Evolutionary conservation across 2,797 vertebrate genomes (phyloP).

Genomic region (Phaenicophaeus curvirostris): DNA sequence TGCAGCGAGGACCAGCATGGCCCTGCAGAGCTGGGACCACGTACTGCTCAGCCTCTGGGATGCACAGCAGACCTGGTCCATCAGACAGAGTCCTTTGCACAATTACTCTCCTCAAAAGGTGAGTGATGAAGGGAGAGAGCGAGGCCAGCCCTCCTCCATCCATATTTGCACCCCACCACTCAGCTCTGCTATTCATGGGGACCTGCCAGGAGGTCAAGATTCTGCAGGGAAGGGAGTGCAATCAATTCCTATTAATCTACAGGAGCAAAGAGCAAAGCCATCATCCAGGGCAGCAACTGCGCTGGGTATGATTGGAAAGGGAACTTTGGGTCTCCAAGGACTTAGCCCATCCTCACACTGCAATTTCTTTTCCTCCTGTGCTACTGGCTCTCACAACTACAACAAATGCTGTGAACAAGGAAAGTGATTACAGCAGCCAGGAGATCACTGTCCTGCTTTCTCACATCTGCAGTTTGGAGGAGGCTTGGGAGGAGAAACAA

Average conservation of each 20-base stretch:
- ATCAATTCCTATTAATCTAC: neutral
- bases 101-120: neutral
- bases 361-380: neutral
- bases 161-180: neutral
- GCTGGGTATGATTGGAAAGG: neutral
- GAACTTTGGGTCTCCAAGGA: neutral
- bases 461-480: rapidly evolving
- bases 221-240: neutral
- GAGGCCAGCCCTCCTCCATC: neutral
- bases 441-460: neutral
- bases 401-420: neutral
- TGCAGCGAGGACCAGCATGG: rapidly evolving
- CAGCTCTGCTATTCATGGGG: neutral
- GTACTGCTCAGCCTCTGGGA: neutral
- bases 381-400: neutral
- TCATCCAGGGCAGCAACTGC: neutral
- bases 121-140: neutral
- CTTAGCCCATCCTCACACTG: rapidly evolving
- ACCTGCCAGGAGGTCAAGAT: neutral
- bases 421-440: neutral
- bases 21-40: neutral
- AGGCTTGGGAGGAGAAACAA: neutral
- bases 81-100: neutral
- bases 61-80: neutral
- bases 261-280: neutral